These are phyloP conservation scores for Acanthaster planci DNA, from an alignment of 35 echinoderm and acorn worm genomes.

Conservation along the genomic window DNA sequence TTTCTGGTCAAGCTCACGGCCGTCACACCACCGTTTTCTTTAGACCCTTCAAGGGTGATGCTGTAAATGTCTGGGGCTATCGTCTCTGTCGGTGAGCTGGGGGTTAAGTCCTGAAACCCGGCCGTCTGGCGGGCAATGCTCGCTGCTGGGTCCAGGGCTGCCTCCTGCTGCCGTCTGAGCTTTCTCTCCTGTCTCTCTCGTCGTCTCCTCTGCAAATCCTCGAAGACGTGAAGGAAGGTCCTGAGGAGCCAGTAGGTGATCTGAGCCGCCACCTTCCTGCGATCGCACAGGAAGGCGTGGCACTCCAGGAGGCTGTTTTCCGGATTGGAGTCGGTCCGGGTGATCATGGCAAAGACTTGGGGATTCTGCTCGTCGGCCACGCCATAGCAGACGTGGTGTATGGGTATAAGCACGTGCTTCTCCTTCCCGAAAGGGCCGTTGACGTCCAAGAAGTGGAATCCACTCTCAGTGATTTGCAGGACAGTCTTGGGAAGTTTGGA, in stretches of 20 bases:
- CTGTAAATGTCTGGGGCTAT: slow-evolving; percentile 59
- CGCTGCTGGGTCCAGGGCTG: neutral
- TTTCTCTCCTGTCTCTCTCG: slow-evolving; percentile 74
- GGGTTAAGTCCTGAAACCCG: slow-evolving; percentile 17
- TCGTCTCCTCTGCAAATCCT: slow-evolving; percentile 82
- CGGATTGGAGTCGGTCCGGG: slow-evolving; percentile 80
- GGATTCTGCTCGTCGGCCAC: slow-evolving; percentile 92
- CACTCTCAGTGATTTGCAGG: slow-evolving; percentile 81
- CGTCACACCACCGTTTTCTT: slow-evolving; percentile 61
- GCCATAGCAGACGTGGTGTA: slow-evolving; percentile 96
- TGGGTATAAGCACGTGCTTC: slow-evolving; percentile 93
- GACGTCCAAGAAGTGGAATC: slow-evolving; percentile 93
- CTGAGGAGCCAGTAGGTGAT: slow-evolving; percentile 92
- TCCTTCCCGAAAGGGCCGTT: slow-evolving; percentile 97
- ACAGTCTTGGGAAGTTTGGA: slow-evolving; percentile 58
- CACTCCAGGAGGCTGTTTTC: slow-evolving; percentile 91
- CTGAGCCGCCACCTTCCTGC: slow-evolving; percentile 69
- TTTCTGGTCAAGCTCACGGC: slow-evolving; percentile 73
- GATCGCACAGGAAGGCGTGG: slow-evolving; percentile 86
- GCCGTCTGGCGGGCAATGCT: neutral
- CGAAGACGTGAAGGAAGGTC: slow-evolving; percentile 95
- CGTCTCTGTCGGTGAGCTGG: slow-evolving; percentile 52
- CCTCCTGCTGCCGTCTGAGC: slow-evolving; percentile 29
- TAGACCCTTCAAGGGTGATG: slow-evolving; percentile 79
- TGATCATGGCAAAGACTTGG: slow-evolving; percentile 93